These are phyloP conservation scores for Nipponia nippon DNA, from an alignment of 2,113 vertebrate species.

Conservation along the genomic window DNA sequence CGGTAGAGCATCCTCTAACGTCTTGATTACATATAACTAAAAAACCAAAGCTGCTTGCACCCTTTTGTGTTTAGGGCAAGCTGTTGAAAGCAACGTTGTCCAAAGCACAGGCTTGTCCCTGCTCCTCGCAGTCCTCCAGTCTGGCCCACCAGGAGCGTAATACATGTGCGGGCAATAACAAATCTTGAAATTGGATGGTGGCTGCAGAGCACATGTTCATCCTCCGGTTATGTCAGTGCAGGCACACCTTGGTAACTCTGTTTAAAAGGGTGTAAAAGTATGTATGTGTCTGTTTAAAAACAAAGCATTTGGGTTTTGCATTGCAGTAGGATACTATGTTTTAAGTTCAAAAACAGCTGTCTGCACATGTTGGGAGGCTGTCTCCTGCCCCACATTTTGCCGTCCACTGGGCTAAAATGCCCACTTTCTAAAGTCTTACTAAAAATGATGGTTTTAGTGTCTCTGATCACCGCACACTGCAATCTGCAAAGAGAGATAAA, in stretches of 20 bases:
- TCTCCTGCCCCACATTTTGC: neutral
- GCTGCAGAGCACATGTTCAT: neutral
- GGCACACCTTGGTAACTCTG: neutral
- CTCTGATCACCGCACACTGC: neutral
- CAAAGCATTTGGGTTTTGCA: neutral
- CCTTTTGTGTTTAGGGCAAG: neutral
- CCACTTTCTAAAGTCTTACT: neutral
- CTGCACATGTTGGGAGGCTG: rapidly evolving
- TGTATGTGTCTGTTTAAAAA: neutral
- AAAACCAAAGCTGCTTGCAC: neutral
- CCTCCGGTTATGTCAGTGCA: neutral
- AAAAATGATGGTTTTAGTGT: neutral
- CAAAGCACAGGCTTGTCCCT: neutral
- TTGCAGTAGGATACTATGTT: neutral
- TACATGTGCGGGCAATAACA: neutral
- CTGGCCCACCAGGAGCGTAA: neutral
- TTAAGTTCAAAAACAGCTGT: neutral
- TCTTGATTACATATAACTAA: neutral
- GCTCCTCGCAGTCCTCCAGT: neutral
- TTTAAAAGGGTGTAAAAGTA: neutral
- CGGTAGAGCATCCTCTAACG: neutral
- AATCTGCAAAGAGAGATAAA: neutral
- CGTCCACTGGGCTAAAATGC: neutral
- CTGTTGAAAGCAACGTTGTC: neutral
- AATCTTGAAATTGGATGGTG: neutral